Conservation (phyloP, 1,140 invertebrate genomes). For the Sipha flava region DNA sequence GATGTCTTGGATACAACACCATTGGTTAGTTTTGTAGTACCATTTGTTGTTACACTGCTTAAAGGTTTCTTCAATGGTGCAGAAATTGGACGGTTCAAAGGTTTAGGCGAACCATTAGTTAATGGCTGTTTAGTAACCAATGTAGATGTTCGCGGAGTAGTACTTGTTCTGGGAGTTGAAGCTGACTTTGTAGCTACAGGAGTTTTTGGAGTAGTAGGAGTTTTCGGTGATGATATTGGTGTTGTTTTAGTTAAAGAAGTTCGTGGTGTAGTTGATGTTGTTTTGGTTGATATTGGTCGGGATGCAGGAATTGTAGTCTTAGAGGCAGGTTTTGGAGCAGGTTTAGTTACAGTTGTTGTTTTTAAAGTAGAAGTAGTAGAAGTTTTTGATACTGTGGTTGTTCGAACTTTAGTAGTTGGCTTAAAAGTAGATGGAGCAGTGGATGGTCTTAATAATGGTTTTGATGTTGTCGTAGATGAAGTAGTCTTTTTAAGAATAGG, state of each 20-base stretch:
- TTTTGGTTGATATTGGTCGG: neutral
- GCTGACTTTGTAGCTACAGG: neutral
- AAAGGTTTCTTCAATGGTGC: neutral
- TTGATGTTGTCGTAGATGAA: neutral
- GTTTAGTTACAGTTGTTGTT: neutral
- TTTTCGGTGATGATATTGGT: constrained; percentile 10
- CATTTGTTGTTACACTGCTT: neutral
- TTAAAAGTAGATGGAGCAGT: constrained; percentile 22
- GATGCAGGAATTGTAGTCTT: neutral
- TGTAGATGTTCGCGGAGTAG: neutral
- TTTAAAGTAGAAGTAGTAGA: constrained; percentile 14
- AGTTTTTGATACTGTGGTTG: constrained; percentile 27
- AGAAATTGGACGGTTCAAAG: neutral
- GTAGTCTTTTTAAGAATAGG: constrained; percentile 16
- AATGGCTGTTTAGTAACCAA: neutral
- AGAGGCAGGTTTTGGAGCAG: neutral
- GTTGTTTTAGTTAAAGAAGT: constrained; percentile 20
- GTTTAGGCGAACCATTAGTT: neutral
- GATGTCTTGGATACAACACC: neutral
- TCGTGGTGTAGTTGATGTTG: constrained; percentile 11
- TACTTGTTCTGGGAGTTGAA: neutral
- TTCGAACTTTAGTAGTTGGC: neutral
- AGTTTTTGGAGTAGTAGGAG: constrained; percentile 30
- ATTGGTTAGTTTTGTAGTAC: constrained; percentile 2
- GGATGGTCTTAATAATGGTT: neutral